These are phyloP conservation scores for human (Homo sapiens) DNA, from an alignment of 2,113 vertebrate genomes.

Conservation along the genomic window GRCh38 chr11:109980001-109980500, in stretches of 20 bases:
- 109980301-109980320: not conserved
- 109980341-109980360: not conserved
- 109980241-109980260: not conserved
- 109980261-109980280: not conserved
- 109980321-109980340: not conserved
- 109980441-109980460: not conserved
- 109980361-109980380: not conserved
- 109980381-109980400: not conserved
- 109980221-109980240: not conserved
- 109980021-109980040: not conserved
- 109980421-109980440: not conserved
- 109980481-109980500: not conserved
- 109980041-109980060: not conserved
- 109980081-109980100: not conserved
- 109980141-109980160: not conserved
- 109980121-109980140: not conserved
- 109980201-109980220: not conserved
- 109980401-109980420: not conserved
- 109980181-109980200: not conserved
- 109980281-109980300: not conserved
- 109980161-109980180: not conserved
- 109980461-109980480: not conserved
- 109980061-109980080: not conserved
- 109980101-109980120: not conserved
- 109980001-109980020: not conserved